These are phyloP conservation scores for Hydropsyche betteni DNA, from an alignment of 2,888 invertebrate species.

Conservation along the genomic window DNA sequence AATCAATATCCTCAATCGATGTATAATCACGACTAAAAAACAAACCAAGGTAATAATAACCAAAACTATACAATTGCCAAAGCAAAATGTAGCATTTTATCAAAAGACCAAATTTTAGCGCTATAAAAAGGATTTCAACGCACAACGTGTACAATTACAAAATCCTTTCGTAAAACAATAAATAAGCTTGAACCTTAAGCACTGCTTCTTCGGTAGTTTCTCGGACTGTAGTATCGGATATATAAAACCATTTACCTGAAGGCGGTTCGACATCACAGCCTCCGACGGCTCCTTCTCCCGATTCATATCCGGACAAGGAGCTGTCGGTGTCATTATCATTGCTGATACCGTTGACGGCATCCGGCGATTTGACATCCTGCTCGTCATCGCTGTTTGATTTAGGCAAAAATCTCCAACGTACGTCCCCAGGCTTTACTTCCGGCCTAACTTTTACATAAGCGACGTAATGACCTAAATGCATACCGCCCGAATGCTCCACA, in stretches of 20 bases:
- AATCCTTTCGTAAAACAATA: conserved; percentile 95
- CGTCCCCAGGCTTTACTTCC: conserved; percentile 69
- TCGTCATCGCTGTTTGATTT: conserved; percentile 64
- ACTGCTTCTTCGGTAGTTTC: conserved; percentile 84
- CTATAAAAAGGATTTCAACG: conserved; percentile 3
- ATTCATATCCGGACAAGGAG: conserved; percentile 67
- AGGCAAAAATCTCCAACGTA: conserved; percentile 78
- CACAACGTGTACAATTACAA: conserved; percentile 62
- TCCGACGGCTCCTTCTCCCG: conserved; percentile 60
- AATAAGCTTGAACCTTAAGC: conserved; percentile 88
- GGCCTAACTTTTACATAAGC: conserved; percentile 92
- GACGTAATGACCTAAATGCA: conserved; percentile 87
- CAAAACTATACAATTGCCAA: conserved; percentile 37
- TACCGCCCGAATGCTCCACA: conserved; percentile 92
- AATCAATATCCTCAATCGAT: too few species aligned
- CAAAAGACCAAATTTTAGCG: conserved; percentile 45
- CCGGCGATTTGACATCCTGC: conserved; percentile 53
- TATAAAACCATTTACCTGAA: conserved; percentile 89
- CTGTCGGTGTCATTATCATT: conserved; percentile 66
- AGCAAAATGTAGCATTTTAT: conserved; percentile 31
- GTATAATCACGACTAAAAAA: conserved; percentile 11
- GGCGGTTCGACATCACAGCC: conserved; percentile 64
- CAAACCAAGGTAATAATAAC: conserved; percentile 32
- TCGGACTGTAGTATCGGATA: conserved; percentile 89
- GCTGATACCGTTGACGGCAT: conserved; percentile 58